Base-by-base conservation (phyloP, 1,140 invertebrate genomes). In the Acromyrmex echinatior region DNA sequence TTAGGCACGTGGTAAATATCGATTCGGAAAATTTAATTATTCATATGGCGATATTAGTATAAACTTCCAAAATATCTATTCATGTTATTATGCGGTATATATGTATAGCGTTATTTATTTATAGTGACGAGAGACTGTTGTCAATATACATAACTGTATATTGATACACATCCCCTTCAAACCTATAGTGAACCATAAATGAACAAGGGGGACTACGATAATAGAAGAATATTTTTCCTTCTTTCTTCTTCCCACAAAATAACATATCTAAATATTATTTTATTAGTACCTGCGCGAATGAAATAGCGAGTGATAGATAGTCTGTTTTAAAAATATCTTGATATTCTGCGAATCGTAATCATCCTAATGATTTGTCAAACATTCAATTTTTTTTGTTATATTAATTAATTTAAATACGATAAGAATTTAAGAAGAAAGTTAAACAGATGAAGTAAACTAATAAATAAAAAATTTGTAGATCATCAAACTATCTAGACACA, bases 11-110 rank as follows among this genome's bases (percentile, higher is more conserved):
- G 66, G 65, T 71, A 45, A 71, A 71, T 21, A 71, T 81, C 21
- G 79, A 81, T 81, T 65, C 21, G 79, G 31, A 45, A 71, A 71
- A 81, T 81, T 71, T 65, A 71, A 71, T 71, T 81, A 70, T 81
- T 81, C 16, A 25, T 63, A 16, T 58, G 35, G 25, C 18, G 28
- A 21, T 25, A 39, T 35, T 25, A 12, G 6, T 21, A 53, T 21
- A 16, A 56, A n/a, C 12, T 66, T 31, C 12, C 51, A 16, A 39
- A 49, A 45, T 12, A n/a, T 58, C 35, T 58, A 58, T 71, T 81
- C 58, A 79, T 79, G 39, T 80, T 58, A 39, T 56, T 58, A 16
- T 18, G 49, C 1, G n/a, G 0, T 9, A 28, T 56, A 18, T 76
- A 62, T 10, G 10, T 45, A 45, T 10, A 16, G 9, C 7, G 0